A percentile compares a stretch with the other conserved stretches of the same genome.
Conservation (phyloP, 2,113 vertebrate species). For the Rhinopomastus cyanomelas region DNA sequence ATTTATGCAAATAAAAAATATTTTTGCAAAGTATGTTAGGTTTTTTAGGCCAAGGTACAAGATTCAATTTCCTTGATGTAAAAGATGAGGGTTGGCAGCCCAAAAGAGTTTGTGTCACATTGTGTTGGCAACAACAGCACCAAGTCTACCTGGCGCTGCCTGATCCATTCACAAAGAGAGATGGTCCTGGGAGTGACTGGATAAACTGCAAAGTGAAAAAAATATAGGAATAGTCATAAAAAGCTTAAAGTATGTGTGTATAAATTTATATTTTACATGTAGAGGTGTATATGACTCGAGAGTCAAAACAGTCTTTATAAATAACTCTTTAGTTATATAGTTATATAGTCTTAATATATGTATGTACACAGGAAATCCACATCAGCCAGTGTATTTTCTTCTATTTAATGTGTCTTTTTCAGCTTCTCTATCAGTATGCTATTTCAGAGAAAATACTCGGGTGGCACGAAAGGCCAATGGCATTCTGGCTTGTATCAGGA, state of each 20-base stretch:
- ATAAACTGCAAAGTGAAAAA: background rate
- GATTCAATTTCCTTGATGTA: background rate
- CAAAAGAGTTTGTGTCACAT: background rate
- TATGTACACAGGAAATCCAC: background rate
- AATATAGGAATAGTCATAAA: background rate
- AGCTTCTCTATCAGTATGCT: background rate
- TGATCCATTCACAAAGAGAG: background rate
- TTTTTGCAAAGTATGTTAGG: background rate
- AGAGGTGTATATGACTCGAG: background rate
- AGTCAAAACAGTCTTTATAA: background rate
- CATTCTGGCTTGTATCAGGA: no score
- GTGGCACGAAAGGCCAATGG: no score
- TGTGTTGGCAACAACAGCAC: background rate
- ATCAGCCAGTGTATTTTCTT: background rate
- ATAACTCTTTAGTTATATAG: no score
- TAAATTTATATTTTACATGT: background rate
- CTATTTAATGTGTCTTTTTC: background rate
- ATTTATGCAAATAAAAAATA: no score
- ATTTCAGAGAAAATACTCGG: background rate
- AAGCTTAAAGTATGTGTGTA: background rate
- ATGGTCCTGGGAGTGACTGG: background rate
- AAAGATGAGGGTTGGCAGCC: constrained; percentile 1
- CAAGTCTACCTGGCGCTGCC: background rate
- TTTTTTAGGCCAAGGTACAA: constrained; percentile 14
- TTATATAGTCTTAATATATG: no score